Conservation (phyloP, 2,888 invertebrate species). For the Elmis aenea region DNA sequence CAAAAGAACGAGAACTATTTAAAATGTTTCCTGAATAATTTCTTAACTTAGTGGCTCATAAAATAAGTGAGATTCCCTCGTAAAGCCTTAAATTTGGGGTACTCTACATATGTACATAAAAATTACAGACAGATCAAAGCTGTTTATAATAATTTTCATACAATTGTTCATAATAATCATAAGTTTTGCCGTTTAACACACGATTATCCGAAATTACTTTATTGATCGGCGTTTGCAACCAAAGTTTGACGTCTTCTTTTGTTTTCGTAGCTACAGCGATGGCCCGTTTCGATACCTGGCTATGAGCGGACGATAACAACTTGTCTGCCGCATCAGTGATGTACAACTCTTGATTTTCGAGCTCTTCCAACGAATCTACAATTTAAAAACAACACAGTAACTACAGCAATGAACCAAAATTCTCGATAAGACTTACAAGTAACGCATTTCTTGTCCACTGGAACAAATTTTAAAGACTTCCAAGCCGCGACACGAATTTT, state of each 20-base stretch:
- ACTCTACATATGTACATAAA: too few species aligned
- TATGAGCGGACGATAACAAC: constrained; percentile 6
- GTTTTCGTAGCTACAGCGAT: constrained; percentile 1
- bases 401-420: too few species aligned
- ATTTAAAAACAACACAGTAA: not conserved
- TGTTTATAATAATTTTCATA: constrained; percentile 15
- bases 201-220: constrained; percentile 8
- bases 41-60: too few species aligned
- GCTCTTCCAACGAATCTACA: constrained; percentile 12
- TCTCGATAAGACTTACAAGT: too few species aligned
- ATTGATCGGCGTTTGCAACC: constrained; percentile 17
- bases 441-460: not conserved
- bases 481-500: not conserved
- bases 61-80: too few species aligned
- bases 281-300: not conserved
- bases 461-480: not conserved
- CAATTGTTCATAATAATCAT: constrained; percentile 15
- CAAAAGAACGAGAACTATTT: too few species aligned
- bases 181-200: constrained; percentile 12
- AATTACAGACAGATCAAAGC: too few species aligned
- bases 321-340: constrained; percentile 8
- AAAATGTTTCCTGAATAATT: too few species aligned
- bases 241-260: constrained; percentile 5
- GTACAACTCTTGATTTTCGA: constrained; percentile 11
- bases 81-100: too few species aligned